These are phyloP conservation scores for Myrmecobius fasciatus DNA, from an alignment of 2,113 vertebrate species.

Conservation along the genomic window DNA sequence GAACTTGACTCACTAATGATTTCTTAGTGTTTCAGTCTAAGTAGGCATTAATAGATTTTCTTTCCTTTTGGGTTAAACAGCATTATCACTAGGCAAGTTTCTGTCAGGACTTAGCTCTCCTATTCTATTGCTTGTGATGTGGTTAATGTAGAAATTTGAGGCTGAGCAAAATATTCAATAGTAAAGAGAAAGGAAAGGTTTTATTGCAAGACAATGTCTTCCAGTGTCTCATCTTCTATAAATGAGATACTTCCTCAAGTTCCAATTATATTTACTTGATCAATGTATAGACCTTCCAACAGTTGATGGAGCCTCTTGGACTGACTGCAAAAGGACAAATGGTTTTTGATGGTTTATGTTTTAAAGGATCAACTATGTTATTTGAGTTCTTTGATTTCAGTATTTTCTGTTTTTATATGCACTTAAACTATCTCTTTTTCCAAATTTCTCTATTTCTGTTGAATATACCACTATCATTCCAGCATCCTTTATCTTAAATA, in stretches of 20 bases:
- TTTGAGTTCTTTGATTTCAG: not conserved
- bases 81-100: conserved; percentile 62
- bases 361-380: conserved; percentile 52
- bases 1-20: conserved; percentile 82
- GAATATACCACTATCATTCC: not conserved
- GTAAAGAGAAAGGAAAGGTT: conserved; percentile 7
- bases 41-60: conserved; percentile 86
- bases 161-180: not conserved
- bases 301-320: conserved; percentile 65
- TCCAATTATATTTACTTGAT: conserved; percentile 61
- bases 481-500: not conserved
- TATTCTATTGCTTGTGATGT: conserved; percentile 1
- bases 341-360: conserved; percentile 59
- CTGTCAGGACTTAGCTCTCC: conserved; percentile 74
- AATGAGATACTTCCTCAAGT: conserved; percentile 43
- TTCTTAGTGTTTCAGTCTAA: conserved; percentile 82
- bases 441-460: not conserved
- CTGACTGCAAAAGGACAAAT: conserved; percentile 47
- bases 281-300: conserved; percentile 63
- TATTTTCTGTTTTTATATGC: not conserved
- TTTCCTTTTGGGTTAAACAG: conserved; percentile 85
- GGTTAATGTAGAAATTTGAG: conserved; percentile 29
- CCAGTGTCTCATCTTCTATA: conserved; percentile 30
- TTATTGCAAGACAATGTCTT: conserved; percentile 37
- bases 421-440: not conserved